These are phyloP conservation scores for Seriola dumerili DNA, from an alignment of 2,113 vertebrate genomes.

Conservation along the genomic window DNA sequence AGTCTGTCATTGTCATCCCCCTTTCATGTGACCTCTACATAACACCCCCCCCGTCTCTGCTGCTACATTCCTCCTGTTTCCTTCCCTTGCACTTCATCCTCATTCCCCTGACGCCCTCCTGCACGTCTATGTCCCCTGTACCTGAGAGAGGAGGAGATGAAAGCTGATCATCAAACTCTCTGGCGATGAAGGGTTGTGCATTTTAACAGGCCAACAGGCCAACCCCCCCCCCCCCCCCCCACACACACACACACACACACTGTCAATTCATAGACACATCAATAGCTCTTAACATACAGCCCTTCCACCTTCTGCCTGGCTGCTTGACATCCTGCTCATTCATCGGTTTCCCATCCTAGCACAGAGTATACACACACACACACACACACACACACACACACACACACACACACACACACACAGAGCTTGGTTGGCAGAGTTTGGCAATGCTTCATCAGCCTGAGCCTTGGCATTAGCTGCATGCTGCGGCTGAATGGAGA, in stretches of 20 bases:
- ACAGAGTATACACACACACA: constrained; percentile 11
- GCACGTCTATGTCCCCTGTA: not conserved
- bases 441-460: constrained; percentile 63
- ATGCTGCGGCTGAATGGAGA: constrained; percentile 68
- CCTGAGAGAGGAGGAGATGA: constrained; percentile 17
- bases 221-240: accelerated
- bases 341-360: constrained; percentile 37
- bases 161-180: constrained; percentile 36
- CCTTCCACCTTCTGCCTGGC: constrained; percentile 53
- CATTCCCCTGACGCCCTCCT: constrained; percentile 11
- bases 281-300: constrained; percentile 56
- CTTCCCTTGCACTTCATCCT: constrained; percentile 36
- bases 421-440: constrained; percentile 41
- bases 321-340: constrained; percentile 52
- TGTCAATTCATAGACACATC: constrained; percentile 36
- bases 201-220: not conserved
- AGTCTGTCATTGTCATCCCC: not conserved
- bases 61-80: constrained; percentile 28
- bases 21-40: constrained; percentile 37
- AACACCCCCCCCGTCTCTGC: not conserved
- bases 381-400: constrained; percentile 30
- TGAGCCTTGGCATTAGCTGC: constrained; percentile 65
- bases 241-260: not conserved
- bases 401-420: constrained; percentile 30
- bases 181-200: not conserved